Evolutionary conservation across 2,113 vertebrate species (phyloP), one percentile per base, ranked within the genome.

Genomic region (Amia ocellicauda): DNA sequence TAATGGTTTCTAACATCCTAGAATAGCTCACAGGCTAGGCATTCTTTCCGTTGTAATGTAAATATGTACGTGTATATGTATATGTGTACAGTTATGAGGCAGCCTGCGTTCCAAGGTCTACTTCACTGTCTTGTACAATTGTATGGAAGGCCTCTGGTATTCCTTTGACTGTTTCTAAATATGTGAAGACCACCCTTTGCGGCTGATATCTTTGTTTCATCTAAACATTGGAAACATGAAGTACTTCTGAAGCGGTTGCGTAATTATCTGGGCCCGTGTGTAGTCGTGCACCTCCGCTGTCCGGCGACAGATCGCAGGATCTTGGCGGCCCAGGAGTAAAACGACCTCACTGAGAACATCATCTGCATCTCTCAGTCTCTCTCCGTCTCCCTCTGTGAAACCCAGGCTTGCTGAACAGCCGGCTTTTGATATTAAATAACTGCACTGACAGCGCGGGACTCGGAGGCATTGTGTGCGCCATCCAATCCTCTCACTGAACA

Each of bases 251-350:
- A 29, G 43, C 62, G 55, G 16, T 84, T 85, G 65, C 56, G 29
- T 78, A 82, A 85, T 42, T 62, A 58, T 16, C 50, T 14, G 68
- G 52, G 2, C 60, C 64, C 58, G 42, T 26, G 56, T 71, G 59
- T 67, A 36, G 31, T 36, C 11, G 11, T 11, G 11, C 5, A 7
- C 11, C 31, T 36, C 31, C 11, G 31, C n/a, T 16, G 63, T 55
- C 76, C 73, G 79, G 28, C 58, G 69, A 47, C 65, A 64, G 57
- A 51, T 66, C 69, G 53, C 41, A 28, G 49, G 62, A 56, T 58
- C 60, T 53, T 4, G 23, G 36, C 70, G 56, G 53, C 51, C 40
- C 41, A 45, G 17, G 60, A 51, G 26, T 31, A 51, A 63, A 50
- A 3, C 65, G 26, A 62, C 54, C 59, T 63, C 66, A 58, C 47